Conservation (phyloP, 2,113 vertebrate species). For the Uria lomvia region DNA sequence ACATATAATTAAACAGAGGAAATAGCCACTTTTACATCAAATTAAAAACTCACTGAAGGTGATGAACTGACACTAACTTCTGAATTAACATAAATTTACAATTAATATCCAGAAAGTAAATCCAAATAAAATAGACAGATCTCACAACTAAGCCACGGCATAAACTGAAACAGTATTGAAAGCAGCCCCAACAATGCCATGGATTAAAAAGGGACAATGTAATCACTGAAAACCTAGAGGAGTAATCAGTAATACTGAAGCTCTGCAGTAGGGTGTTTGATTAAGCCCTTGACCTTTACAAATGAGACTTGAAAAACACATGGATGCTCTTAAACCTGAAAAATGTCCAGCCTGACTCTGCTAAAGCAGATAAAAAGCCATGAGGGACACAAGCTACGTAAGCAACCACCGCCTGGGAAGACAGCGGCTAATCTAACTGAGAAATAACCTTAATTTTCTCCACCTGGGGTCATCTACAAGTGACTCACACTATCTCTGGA, state of each 20-base stretch:
- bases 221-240: background rate
- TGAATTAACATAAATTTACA: background rate
- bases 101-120: background rate
- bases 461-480: background rate
- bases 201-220: background rate
- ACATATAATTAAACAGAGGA: background rate
- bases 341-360: background rate
- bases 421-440: rapidly evolving
- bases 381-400: background rate
- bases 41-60: background rate
- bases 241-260: background rate
- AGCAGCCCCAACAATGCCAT: background rate
- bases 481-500: background rate
- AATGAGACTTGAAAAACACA: background rate
- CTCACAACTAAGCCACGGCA: background rate
- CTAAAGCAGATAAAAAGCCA: background rate
- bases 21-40: background rate
- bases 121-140: background rate
- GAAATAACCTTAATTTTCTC: background rate
- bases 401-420: background rate
- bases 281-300: background rate
- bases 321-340: background rate
- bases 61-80: background rate
- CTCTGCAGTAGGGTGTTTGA: background rate
- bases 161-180: background rate